A percentile compares a stretch with the other conserved stretches of the same genome.
These are phyloP conservation scores for Oryzias curvinotus DNA, from an alignment of 2,113 vertebrate genomes.

Conservation along the genomic window DNA sequence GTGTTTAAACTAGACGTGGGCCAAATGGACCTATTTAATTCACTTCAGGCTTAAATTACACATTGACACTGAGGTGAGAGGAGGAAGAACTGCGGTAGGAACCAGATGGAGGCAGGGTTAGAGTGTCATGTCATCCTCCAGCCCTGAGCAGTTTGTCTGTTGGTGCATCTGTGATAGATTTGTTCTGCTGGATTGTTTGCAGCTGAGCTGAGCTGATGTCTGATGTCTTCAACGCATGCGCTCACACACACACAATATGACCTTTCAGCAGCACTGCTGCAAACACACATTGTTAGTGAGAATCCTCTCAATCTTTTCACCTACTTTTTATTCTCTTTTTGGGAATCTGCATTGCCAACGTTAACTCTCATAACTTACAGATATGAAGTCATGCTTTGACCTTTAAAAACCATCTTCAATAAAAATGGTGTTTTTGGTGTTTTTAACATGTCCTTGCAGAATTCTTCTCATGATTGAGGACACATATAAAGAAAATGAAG, in stretches of 20 bases:
- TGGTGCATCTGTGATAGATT: constrained; percentile 54
- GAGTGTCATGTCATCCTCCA: constrained; percentile 16
- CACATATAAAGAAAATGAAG: too few species aligned
- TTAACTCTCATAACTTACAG: constrained; percentile 59
- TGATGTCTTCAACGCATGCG: neutral
- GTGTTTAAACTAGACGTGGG: constrained; percentile 24
- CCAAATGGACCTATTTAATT: constrained; percentile 20
- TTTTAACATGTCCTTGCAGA: too few species aligned
- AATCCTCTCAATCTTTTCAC: constrained; percentile 51
- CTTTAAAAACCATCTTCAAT: constrained; percentile 29
- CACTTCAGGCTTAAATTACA: constrained; percentile 31
- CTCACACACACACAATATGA: constrained; percentile 36
- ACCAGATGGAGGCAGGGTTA: constrained; percentile 27
- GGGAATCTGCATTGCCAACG: constrained; percentile 56
- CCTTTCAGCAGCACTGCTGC: constrained; percentile 52
- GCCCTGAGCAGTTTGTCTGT: constrained; percentile 32
- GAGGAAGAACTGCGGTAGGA: constrained; percentile 32
- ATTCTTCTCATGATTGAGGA: too few species aligned
- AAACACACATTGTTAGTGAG: constrained; percentile 51
- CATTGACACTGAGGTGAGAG: constrained; percentile 29
- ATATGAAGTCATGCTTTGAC: constrained; percentile 44
- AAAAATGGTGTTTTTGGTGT: constrained; percentile 23
- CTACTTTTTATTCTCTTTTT: constrained; percentile 66
- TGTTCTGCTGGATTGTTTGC: constrained; percentile 44
- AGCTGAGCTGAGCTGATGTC: constrained; percentile 34